These are phyloP conservation scores for Sarcophaga rosellei DNA, from an alignment of 2,888 invertebrate genomes.

Conservation along the genomic window DNA sequence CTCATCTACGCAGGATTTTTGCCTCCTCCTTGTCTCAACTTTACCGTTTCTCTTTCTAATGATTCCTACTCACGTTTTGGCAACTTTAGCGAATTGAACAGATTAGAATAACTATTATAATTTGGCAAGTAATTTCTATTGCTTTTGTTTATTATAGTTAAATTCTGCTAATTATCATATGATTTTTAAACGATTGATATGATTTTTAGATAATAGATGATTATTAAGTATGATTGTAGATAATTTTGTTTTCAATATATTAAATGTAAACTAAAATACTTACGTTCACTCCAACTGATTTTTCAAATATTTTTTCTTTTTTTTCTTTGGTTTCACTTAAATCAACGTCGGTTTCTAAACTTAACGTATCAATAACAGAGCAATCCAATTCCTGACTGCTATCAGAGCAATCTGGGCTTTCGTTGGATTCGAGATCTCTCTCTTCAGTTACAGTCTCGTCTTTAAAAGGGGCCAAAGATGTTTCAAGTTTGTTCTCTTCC, in stretches of 20 bases:
- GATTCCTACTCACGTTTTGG: too few relatives aligned
- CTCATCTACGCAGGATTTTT: too few relatives aligned
- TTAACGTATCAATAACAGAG: constrained; percentile 70
- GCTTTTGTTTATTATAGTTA: too few relatives aligned
- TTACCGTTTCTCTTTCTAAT: too few relatives aligned
- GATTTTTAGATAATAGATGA: too few relatives aligned
- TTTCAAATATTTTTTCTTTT: constrained; percentile 83
- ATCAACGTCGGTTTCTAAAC: constrained; percentile 65
- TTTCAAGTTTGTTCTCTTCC: constrained; percentile 78
- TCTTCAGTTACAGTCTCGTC: constrained; percentile 78
- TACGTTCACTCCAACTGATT: constrained; percentile 89
- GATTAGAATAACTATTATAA: too few relatives aligned
- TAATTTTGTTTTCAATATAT: neutral
- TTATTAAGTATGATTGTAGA: too few relatives aligned
- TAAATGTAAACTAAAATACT: constrained; percentile 80
- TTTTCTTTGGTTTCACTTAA: constrained; percentile 68
- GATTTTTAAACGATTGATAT: too few relatives aligned
- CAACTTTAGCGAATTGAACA: too few relatives aligned
- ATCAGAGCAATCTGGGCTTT: constrained; percentile 30
- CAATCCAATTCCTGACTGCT: constrained; percentile 55
- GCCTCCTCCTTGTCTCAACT: too few relatives aligned
- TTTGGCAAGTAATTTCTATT: too few relatives aligned
- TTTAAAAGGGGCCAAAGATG: constrained; percentile 82
- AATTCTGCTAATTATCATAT: too few relatives aligned
- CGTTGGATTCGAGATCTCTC: constrained; percentile 70